Conservation (phyloP, 2,113 vertebrate species). For the Tamias sibiricus region DNA sequence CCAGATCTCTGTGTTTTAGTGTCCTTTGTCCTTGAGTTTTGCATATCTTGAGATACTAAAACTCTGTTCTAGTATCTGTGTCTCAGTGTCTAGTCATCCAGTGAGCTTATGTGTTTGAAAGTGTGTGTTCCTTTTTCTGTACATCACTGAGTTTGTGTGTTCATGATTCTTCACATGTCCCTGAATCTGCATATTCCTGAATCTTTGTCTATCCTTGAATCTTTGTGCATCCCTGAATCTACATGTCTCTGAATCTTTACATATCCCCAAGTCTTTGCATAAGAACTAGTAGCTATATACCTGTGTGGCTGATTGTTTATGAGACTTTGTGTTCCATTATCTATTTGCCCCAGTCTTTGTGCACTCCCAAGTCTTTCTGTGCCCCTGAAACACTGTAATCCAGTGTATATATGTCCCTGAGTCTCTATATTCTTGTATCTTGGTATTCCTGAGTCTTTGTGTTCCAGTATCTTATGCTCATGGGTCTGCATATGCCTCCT, state of each 20-base stretch:
- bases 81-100: not conserved
- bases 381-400: not conserved
- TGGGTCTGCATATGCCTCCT: not conserved
- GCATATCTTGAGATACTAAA: not conserved
- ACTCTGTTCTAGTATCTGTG: not conserved
- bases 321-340: not conserved
- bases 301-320: not conserved
- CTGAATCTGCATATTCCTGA: not conserved
- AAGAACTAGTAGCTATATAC: not conserved
- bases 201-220: not conserved
- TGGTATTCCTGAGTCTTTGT: not conserved
- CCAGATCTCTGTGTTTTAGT: not conserved
- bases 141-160: not conserved
- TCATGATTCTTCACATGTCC: not conserved
- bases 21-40: not conserved
- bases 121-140: not conserved
- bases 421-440: not conserved
- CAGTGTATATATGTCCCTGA: not conserved
- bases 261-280: not conserved
- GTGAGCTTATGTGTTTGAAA: not conserved
- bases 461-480: not conserved
- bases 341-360: not conserved
- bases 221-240: not conserved
- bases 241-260: not conserved
- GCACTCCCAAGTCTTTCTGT: not conserved